Conservation (phyloP, 2,113 vertebrate species). For the Thymallus thymallus region DNA sequence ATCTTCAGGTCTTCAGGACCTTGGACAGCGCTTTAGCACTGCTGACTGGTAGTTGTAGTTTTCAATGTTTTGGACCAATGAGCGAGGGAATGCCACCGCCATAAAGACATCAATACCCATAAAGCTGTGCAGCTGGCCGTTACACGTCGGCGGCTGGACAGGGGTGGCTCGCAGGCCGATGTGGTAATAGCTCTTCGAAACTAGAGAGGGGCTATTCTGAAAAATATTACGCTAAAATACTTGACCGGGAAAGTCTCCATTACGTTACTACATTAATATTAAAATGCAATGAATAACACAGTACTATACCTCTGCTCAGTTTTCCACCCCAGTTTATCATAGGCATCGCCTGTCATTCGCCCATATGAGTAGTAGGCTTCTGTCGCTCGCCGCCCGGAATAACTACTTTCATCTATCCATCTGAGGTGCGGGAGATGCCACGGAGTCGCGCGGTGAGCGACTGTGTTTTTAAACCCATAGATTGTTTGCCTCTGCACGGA, state of each 20-base stretch:
- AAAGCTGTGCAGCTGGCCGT: no score
- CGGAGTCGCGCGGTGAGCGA: not conserved
- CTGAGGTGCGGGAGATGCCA: slow-evolving; percentile 51
- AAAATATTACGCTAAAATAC: slow-evolving; percentile 17
- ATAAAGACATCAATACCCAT: no score
- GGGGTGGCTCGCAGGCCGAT: not conserved
- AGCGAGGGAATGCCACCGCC: no score
- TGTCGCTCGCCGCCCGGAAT: slow-evolving; percentile 34
- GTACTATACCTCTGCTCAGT: not conserved
- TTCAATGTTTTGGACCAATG: no score
- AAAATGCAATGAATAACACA: slow-evolving; percentile 11
- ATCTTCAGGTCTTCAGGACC: no score
- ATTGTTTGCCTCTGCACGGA: slow-evolving; percentile 43
- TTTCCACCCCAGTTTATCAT: slow-evolving; percentile 5
- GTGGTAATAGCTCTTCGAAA: not conserved
- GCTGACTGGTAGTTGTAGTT: no score
- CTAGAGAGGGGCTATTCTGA: slow-evolving; percentile 13
- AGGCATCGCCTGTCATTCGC: not conserved
- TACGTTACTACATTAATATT: slow-evolving; percentile 11
- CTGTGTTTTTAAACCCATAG: slow-evolving; percentile 20
- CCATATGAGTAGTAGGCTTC: slow-evolving; percentile 27
- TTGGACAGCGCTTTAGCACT: no score
- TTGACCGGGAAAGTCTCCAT: slow-evolving; percentile 3
- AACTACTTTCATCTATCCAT: slow-evolving; percentile 39
- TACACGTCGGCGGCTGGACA: no score